Evolutionary conservation across 1,140 invertebrate genomes (phyloP).

Genomic region (Sycobia sp.): DNA sequence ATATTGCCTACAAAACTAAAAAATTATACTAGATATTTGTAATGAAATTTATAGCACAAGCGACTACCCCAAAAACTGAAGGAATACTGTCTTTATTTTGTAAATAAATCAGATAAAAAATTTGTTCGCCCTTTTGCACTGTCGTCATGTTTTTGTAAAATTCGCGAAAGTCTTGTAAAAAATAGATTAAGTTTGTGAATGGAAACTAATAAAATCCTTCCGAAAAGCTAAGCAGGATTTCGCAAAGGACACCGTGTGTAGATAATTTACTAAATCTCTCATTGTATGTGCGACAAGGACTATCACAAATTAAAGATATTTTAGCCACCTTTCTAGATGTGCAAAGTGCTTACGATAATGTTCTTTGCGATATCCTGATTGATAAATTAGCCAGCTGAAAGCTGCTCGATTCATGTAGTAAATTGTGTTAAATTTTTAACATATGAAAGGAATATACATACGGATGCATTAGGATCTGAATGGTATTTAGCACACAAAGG

Average conservation of each 20-base stretch:
- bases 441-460: no score
- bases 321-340: no score
- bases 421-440: no score
- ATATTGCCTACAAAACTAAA: not conserved
- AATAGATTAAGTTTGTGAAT: slow-evolving; percentile 2
- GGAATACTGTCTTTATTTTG: slow-evolving; percentile 18
- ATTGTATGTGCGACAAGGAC: not conserved
- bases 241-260: not conserved
- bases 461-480: no score
- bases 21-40: not conserved
- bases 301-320: no score
- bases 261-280: not conserved
- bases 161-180: slow-evolving; percentile 31
- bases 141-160: slow-evolving; percentile 22
- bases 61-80: slow-evolving; percentile 1
- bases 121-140: slow-evolving; percentile 22
- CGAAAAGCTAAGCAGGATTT: not conserved
- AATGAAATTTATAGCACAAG: no score
- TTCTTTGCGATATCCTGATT: no score
- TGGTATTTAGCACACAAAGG: no score
- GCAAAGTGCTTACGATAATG: no score
- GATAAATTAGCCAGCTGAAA: no score
- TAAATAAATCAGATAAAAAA: slow-evolving; percentile 22
- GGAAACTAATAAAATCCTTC: no score
- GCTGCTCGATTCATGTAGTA: no score